Base-by-base conservation (phyloP, 1,140 invertebrate species). In the Aethina tumida region DNA sequence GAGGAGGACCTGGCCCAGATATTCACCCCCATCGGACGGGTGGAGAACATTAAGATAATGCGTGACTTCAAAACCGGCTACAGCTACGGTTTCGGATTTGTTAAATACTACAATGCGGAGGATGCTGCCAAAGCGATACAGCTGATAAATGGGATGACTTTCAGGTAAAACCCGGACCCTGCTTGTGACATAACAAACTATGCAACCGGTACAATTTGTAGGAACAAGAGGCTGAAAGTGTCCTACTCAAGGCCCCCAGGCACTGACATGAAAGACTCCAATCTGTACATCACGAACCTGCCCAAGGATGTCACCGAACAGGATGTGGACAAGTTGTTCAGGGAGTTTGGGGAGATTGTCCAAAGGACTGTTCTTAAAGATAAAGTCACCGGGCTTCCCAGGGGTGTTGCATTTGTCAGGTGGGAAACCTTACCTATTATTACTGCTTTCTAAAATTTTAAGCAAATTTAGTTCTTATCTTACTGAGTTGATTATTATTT, bases 51-150 rank as follows among this genome's bases (percentile, higher is more conserved):
- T 56, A 78, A 89, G 50, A 86, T 97, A 50, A 91, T 96, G 78
- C 81, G 87, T 58, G 86, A 94, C 82, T 63, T 72, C 28, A 65
- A 87, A 73, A 92, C 89, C 64, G 88, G 88, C 14, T 96, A 96
- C 63, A 93, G 88, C 63, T 96, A 89, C 64, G 92, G 93, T 9
- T 97, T 94, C 66, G 92, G 90, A 12, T 97, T 97, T 69, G 90
- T 96, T 10, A 93, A 95, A 61, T 97, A 88, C 63, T 70, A 77
- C 17, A 79, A 77, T 45, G 77, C 83, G 41, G 80, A 87, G 58
- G 88, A 93, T 69, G 91, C 91, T 13, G 65, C 75, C 22, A 74
- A 79, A 50, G 92, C 92, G 17, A 93, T 95, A 41, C 73, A 78
- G 49, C 78, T 79, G 5, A 71, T 95, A 41, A 94, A 95, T 65